These are phyloP conservation scores for Tokudaia tokunoshimensis DNA, from an alignment of 2,797 vertebrate genomes.

Conservation along the genomic window DNA sequence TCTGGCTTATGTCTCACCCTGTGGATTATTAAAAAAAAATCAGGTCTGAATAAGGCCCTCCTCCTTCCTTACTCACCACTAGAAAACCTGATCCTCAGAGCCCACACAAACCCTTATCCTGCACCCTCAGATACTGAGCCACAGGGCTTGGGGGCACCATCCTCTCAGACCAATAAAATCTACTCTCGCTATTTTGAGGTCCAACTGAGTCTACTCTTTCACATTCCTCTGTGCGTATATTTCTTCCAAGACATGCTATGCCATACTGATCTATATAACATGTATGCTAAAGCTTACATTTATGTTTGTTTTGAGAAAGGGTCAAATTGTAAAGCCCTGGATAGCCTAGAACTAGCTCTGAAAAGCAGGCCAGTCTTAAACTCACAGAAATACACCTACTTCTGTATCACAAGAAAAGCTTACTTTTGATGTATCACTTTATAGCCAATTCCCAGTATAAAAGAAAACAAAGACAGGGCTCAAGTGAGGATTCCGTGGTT, in stretches of 20 bases:
- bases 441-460: background rate
- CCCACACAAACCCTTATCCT: background rate
- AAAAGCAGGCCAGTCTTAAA: background rate
- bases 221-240: background rate
- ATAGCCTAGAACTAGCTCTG: background rate
- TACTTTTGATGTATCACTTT: background rate
- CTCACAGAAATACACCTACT: background rate
- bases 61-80: background rate
- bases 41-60: background rate
- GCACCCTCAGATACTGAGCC: background rate
- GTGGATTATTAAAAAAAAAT: background rate
- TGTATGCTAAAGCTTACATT: background rate
- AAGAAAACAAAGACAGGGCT: background rate
- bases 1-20: background rate
- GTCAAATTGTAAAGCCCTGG: background rate
- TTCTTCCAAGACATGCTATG: background rate
- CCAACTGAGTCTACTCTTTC: background rate
- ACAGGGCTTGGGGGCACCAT: background rate
- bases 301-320: background rate
- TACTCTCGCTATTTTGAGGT: background rate
- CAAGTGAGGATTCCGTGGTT: background rate
- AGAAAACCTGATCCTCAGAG: background rate
- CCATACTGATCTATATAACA: background rate
- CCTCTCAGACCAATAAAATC: background rate
- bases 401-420: background rate